phyloP scores from a whole-genome alignment of 2,797 vertebrate species.

The Taeniopygia guttata region DNA sequence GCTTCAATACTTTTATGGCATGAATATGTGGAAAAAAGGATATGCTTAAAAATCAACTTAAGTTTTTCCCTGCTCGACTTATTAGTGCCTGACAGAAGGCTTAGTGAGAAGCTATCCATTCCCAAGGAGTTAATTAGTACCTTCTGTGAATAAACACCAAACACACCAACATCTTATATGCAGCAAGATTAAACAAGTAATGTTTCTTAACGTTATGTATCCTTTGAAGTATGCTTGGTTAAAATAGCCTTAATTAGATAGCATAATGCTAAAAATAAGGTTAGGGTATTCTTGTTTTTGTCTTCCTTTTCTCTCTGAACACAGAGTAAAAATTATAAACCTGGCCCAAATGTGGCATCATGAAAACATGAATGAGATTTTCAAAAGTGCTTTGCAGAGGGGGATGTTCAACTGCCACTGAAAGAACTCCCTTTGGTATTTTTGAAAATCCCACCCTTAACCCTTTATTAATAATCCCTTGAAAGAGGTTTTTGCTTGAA shows the following conservation, averaged over 20 bases:
- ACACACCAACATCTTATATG: neutral
- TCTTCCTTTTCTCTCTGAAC: neutral
- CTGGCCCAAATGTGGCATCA: neutral
- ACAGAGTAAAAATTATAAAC: neutral
- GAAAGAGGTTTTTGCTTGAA: conserved; percentile 53
- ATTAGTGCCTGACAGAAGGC: neutral
- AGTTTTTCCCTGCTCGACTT: neutral
- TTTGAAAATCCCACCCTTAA: conserved; percentile 34
- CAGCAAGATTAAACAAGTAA: conserved; percentile 17
- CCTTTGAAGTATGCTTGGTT: neutral
- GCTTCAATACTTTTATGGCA: neutral
- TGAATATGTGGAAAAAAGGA: neutral
- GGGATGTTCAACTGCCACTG: neutral
- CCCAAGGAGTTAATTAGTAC: conserved; percentile 34
- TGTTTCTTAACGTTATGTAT: neutral
- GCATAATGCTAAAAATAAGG: neutral
- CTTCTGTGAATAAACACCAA: conserved; percentile 4
- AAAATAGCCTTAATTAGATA: neutral
- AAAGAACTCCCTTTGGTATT: conserved; percentile 13
- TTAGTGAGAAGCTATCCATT: neutral
- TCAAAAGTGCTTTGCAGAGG: neutral
- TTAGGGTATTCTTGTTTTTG: neutral
- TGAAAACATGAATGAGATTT: neutral
- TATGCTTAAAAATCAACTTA: neutral
- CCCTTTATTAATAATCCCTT: conserved; percentile 42